Evolutionary conservation across 2,113 vertebrate genomes (phyloP), one percentile per base, ranked within the genome.

Genomic region (Pterocles burchelli): DNA sequence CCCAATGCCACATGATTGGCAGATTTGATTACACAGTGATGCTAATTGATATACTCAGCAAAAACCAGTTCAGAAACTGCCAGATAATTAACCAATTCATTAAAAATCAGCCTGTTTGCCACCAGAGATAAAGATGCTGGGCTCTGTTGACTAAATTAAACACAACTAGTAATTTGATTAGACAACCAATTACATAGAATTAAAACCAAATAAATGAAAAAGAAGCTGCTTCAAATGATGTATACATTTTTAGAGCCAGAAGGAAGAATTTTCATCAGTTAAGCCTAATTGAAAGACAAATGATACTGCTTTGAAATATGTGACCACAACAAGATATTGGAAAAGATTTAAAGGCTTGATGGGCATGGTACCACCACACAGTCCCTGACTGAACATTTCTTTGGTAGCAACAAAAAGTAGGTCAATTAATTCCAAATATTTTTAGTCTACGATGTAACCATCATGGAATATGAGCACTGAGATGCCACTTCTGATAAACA

Each of bases 61-160:
- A 43, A 43, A 79, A 85, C 12, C 48, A 41, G 36, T 41, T 75
- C 45, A 72, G 70, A 79, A 82, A 62, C 16, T 89, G 52, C n/a
- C 52, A 78, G n/a, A 74, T 89, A 86, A 91, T 91, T 57, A 93
- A 71, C 48, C 9, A 79, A 59, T 76, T 95, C 52, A 76, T 90
- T 75, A 76, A 72, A 86, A 95, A 86, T 76, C 45, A 68, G 34
- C 34, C n/a, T 59, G 28, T 14, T 63, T 89, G 17, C 52, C 58
- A 63, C 38, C 43, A 65, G 67, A 91, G 62, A 67, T 52, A 52
- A 74, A 71, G 80, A 34, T 1, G 13, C 16, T 71, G 34, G 4
- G 14, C 58, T 91, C 43, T 79, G 28, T 76, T 95, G 58, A 46
- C 85, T 89, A 75, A 95, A 91, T 71, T 75, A 93, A 82, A 72